A percentile compares a stretch with the other conserved stretches of the same genome.
phyloP scores from a whole-genome alignment of 2,888 invertebrate species.

The Epinotia ramella region DNA sequence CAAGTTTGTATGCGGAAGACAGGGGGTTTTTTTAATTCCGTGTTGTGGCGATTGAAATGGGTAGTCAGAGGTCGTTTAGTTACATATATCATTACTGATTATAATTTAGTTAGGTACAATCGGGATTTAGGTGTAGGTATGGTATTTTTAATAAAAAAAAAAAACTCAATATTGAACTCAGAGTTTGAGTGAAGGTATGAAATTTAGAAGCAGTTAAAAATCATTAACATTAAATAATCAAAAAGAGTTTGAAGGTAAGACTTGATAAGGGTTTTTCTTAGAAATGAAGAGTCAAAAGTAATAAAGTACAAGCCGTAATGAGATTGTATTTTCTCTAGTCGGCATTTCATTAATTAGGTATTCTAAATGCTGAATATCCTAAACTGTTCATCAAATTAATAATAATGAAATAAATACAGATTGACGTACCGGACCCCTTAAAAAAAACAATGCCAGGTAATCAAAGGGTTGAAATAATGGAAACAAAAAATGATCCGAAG shows the following conservation, averaged over 20 bases:
- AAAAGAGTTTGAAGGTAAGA: too few relatives aligned
- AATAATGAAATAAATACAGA: constrained; percentile 64
- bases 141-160: too few relatives aligned
- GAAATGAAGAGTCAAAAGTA: too few relatives aligned
- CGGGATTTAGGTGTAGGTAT: not conserved
- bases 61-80: constrained; percentile 4
- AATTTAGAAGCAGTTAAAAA: not conserved
- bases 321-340: too few relatives aligned
- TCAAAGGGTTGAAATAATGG: constrained; percentile 77
- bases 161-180: too few relatives aligned
- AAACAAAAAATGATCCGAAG: constrained; percentile 68
- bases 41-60: not conserved
- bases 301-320: too few relatives aligned
- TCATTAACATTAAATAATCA: not conserved
- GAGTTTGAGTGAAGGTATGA: too few relatives aligned
- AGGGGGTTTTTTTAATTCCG: constrained; percentile 27
- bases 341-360: too few relatives aligned
- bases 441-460: constrained; percentile 75
- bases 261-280: too few relatives aligned
- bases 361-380: not conserved
- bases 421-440: constrained; percentile 73
- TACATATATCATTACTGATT: not conserved
- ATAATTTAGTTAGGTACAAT: not conserved
- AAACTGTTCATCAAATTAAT: constrained; percentile 29
- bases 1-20: constrained; percentile 29